phyloP scores from a whole-genome alignment of 2,888 invertebrate species.

The Trachelus troglodyta region DNA sequence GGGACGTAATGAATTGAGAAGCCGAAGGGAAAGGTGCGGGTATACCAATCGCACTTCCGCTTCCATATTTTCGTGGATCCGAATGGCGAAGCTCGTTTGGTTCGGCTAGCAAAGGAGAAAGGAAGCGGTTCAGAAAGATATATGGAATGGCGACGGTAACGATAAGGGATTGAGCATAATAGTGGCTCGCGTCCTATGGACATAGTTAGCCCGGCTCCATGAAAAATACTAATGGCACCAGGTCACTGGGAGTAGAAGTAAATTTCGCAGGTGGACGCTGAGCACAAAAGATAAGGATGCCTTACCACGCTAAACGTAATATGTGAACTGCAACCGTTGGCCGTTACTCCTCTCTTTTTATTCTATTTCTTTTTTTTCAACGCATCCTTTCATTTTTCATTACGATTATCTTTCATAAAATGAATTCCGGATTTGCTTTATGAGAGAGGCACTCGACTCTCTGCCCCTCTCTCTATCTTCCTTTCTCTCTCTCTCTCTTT shows the following conservation, averaged over 20 bases:
- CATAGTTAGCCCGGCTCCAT: conserved; percentile 49
- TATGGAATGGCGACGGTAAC: conserved; percentile 43
- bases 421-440: neutral
- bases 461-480: too few species aligned
- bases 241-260: conserved; percentile 53
- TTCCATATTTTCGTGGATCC: neutral
- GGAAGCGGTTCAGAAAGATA: conserved; percentile 44
- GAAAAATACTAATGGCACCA: conserved; percentile 61
- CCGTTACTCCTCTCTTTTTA: neutral
- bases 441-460: neutral
- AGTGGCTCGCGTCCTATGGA: conserved; percentile 43
- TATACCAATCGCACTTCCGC: conserved; percentile 4
- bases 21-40: neutral
- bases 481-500: too few species aligned
- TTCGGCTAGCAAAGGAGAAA: conserved; percentile 17
- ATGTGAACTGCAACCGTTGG: conserved; percentile 30
- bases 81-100: neutral
- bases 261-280: conserved; percentile 56
- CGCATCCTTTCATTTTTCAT: neutral
- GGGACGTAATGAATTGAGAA: neutral
- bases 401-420: neutral
- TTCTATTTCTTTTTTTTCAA: neutral
- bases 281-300: conserved; percentile 53
- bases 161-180: conserved; percentile 56
- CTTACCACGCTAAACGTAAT: conserved; percentile 33